Base-by-base conservation (phyloP, 2,888 invertebrate genomes). In the Anaspis maculata region DNA sequence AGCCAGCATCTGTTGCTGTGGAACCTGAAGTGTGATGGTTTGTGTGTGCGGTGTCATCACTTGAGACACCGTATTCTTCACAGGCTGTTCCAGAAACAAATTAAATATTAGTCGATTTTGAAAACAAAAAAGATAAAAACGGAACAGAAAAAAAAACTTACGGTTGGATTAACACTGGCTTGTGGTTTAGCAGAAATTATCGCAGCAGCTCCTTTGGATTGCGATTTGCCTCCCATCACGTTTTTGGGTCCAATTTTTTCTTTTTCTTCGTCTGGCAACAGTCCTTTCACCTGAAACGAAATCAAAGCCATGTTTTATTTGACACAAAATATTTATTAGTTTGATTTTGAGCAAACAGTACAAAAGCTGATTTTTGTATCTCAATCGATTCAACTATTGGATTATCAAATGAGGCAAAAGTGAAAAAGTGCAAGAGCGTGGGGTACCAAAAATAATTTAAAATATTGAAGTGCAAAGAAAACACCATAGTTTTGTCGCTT, bases 201-300 rank as follows among this genome's bases (percentile, higher is more conserved):
- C 2, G 62, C 53, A 1, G 64, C 54, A 15, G 59, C 57, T 23
- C 34, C 45, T 38, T 54, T 56, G 4, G 61, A 60, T 6, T 56
- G 61, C n/a, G 57, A 4, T 25, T 41, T 41, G 16, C 30, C 25
- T 31, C 58, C 63, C 3, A 48, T 45, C 6, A 81, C 83, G 2
- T 86, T 86, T 67, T 83, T 88, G 0, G 94, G 95, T 0, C 95
- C 96, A 49, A 95, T 95, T 66, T 92, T 94, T 59, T 96, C 95
- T 55, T 95, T 95, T 61, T 94, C 92, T 59, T 94, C 92, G 58
- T 96, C 95, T 0, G 91, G 90, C 41, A 95, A 68, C 3, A 96
- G 71, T 2, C 95, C 95, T 65, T 95, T 94, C 1, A 88, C 62
- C 60, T 59, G 39, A 12, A 48, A 48, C n/a, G 31, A 36, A 30